Evolutionary conservation across 2,888 invertebrate genomes (phyloP), one percentile per base, ranked within the genome.

Genomic region (Drosophila paranaensis): DNA sequence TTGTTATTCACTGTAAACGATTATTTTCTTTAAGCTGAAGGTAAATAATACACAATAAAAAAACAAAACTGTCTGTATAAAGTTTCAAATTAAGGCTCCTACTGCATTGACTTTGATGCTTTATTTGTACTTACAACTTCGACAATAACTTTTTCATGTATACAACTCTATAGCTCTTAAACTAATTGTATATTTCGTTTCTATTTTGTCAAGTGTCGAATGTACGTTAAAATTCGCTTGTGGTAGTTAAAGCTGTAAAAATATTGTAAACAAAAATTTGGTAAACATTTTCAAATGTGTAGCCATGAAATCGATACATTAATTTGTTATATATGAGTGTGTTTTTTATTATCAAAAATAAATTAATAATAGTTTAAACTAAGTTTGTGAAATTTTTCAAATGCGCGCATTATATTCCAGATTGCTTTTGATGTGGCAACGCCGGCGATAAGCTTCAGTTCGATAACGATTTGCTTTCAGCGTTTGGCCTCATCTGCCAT

Each of bases 1-100:
- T 81, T 82, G 85, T 82, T 88, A 79, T 79, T 77, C 70, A 79
- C 61, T 71, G 30, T 69, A 68, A 81, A 67, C 77, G 79, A 86
- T 78, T 74, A 81, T 72, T 65, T 66, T 69, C 62, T 68, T 57
- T 79, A 84, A 88, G 79, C 68, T 67, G 39, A 84, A 82, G 78
- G 78, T 84, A 39, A 74, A 70, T 40, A 60, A 25, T 48, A 61
- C 54, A 71, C 70, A 46, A 71, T 58, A 82, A 77, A 69, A 66
- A 66, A 39, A 53, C 2, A 58, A 73, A 82, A 60, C 53, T 51
- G 48, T 73, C 53, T 74, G 56, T 68, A 69, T 63, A 72, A 56
- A 74, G 57, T 74, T 68, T 45, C 55, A 72, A 48, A 74, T 51
- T 56, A 48, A 63, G 33, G 60, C 50, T 58, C 54, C 64, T 65